phyloP scores from a whole-genome alignment of 2,113 vertebrate genomes.

The Charina bottae region DNA sequence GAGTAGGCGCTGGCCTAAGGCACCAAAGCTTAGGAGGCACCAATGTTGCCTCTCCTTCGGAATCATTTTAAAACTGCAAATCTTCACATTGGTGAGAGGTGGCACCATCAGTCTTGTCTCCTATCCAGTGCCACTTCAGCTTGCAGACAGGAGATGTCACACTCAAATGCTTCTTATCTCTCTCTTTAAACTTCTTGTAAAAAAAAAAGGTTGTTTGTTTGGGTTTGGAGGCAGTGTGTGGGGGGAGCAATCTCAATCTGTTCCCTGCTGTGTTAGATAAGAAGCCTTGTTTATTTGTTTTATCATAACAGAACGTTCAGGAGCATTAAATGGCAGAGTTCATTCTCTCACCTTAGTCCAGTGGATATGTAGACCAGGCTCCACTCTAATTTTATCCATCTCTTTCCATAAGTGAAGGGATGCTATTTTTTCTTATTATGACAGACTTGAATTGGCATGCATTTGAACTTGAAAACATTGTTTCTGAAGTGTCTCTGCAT shows the following conservation, averaged over 20 bases:
- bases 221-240: not conserved
- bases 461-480: not conserved
- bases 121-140: not conserved
- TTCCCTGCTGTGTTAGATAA: not conserved
- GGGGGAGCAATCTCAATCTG: not conserved
- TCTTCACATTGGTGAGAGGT: not conserved
- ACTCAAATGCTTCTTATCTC: not conserved
- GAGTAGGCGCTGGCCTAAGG: not conserved
- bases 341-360: not conserved
- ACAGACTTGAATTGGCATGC: not conserved
- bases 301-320: not conserved
- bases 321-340: not conserved
- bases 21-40: not conserved
- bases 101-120: not conserved
- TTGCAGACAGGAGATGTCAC: not conserved
- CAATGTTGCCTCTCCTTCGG: not conserved
- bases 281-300: not conserved
- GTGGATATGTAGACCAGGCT: not conserved
- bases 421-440: not conserved
- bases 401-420: not conserved
- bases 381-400: too few species aligned
- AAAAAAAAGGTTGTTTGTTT: not conserved
- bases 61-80: not conserved
- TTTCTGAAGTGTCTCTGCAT: not conserved
- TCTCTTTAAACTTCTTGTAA: not conserved